Evolutionary conservation across 2,888 invertebrate genomes (phyloP).

Genomic region (Cecidostiba fungosa): DNA sequence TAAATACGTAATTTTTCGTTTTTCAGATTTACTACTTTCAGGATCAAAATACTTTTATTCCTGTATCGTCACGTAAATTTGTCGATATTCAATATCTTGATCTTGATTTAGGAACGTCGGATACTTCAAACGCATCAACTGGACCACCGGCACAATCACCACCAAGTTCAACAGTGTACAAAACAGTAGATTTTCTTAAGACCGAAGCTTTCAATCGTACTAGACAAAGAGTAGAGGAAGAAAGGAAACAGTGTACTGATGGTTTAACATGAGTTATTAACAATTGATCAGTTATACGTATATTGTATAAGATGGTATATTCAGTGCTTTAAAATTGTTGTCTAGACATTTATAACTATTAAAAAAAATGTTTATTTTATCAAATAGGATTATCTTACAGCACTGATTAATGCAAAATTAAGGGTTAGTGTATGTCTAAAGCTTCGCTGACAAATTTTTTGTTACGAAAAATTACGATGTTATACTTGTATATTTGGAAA

Average conservation of each 20-base stretch:
- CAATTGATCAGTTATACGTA: slow-evolving; percentile 87
- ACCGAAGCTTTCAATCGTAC: slow-evolving; percentile 96
- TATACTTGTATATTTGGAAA: not conserved
- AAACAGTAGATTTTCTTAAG: slow-evolving; percentile 96
- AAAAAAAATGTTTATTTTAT: not conserved
- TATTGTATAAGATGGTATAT: not conserved
- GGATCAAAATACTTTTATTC: slow-evolving; percentile 72
- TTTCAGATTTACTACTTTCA: slow-evolving; percentile 74
- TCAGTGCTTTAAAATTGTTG: not conserved
- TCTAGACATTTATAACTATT: not conserved
- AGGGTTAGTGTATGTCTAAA: not conserved
- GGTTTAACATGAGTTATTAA: slow-evolving; percentile 71
- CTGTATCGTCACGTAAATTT: slow-evolving; percentile 73
- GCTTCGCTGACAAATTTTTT: not conserved
- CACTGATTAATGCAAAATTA: not conserved
- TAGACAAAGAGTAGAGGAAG: slow-evolving; percentile 89
- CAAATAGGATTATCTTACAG: not conserved
- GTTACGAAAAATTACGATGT: not conserved
- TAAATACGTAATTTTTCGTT: slow-evolving; percentile 29
- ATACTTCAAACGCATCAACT: slow-evolving; percentile 79
- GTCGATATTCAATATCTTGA: slow-evolving; percentile 90
- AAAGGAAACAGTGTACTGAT: slow-evolving; percentile 81
- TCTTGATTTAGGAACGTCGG: slow-evolving; percentile 86
- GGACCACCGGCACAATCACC: slow-evolving; percentile 79
- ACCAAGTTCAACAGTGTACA: slow-evolving; percentile 86